Percentiles rank a stretch among this genome's conserved stretches.
phyloP scores from a whole-genome alignment of 2,113 vertebrate species.

The Tapirus terrestris region DNA sequence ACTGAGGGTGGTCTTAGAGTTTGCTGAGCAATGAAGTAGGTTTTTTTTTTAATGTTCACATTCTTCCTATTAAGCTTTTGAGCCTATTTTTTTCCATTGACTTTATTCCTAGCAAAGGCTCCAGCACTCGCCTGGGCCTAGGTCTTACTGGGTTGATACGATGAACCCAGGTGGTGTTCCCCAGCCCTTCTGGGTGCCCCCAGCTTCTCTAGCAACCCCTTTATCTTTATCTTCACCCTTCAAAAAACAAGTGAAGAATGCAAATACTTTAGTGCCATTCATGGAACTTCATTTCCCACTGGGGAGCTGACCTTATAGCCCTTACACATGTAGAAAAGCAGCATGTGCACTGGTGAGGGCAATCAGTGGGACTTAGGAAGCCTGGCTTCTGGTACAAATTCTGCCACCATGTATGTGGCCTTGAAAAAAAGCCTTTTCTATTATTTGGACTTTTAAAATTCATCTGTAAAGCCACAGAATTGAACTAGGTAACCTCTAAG shows the following conservation, averaged over 20 bases:
- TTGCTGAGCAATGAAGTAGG: constrained; percentile 45
- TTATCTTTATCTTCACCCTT: not conserved
- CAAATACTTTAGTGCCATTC: not conserved
- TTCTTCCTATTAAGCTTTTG: constrained; percentile 53
- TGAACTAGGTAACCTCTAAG: constrained; percentile 23
- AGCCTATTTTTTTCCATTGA: constrained; percentile 48
- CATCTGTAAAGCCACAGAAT: not conserved
- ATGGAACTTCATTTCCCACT: not conserved
- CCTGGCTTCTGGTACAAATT: not conserved
- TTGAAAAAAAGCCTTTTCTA: not conserved
- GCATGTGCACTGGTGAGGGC: not conserved
- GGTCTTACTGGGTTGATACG: not conserved
- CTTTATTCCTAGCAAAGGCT: constrained; percentile 32
- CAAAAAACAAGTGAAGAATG: constrained; percentile 2
- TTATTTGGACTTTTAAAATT: not conserved
- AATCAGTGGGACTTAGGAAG: not conserved
- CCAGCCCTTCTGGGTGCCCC: not conserved
- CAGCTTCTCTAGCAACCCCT: not conserved
- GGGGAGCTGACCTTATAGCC: not conserved
- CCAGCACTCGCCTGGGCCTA: not conserved
- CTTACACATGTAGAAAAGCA: not conserved
- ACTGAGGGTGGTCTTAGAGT: constrained; percentile 47
- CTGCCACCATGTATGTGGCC: not conserved
- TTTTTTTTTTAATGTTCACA: constrained; percentile 29
- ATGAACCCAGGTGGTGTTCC: not conserved